These are phyloP conservation scores for Channa striata DNA, from an alignment of 2,797 vertebrate genomes.

Conservation along the genomic window DNA sequence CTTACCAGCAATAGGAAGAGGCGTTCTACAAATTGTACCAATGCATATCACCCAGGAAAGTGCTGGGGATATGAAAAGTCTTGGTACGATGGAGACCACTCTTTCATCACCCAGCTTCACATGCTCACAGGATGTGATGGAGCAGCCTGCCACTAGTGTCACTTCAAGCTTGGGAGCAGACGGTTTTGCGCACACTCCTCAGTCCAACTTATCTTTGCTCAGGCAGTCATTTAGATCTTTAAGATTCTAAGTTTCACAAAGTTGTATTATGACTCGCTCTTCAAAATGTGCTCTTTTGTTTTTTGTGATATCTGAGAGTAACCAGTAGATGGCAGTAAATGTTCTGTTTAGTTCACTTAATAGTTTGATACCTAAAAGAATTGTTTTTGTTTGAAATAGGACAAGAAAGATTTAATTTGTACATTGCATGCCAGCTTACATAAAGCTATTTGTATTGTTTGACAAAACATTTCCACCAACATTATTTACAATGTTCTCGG, in stretches of 20 bases:
- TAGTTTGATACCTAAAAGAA: slow-evolving; percentile 12
- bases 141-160: not conserved
- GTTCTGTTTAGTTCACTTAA: slow-evolving; percentile 38
- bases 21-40: slow-evolving; percentile 55
- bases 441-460: slow-evolving; percentile 22
- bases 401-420: not conserved
- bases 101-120: not conserved
- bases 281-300: not conserved
- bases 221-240: slow-evolving; percentile 51
- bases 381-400: slow-evolving; percentile 11
- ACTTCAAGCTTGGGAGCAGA: slow-evolving; percentile 27
- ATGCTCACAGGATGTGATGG: not conserved
- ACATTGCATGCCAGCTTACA: not conserved
- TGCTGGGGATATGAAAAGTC: slow-evolving; percentile 1
- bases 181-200: not conserved
- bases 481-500: too few relatives aligned
- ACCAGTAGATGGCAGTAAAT: slow-evolving; percentile 80
- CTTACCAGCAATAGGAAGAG: slow-evolving; percentile 58
- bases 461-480: not conserved
- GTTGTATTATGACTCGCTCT: rapidly evolving
- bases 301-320: slow-evolving; percentile 27
- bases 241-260: slow-evolving; percentile 28
- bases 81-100: slow-evolving; percentile 1
- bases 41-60: slow-evolving; percentile 26
- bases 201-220: slow-evolving; percentile 8